Evolutionary conservation across 2,113 vertebrate genomes (phyloP).

Genomic region (Accipiter virgatus): DNA sequence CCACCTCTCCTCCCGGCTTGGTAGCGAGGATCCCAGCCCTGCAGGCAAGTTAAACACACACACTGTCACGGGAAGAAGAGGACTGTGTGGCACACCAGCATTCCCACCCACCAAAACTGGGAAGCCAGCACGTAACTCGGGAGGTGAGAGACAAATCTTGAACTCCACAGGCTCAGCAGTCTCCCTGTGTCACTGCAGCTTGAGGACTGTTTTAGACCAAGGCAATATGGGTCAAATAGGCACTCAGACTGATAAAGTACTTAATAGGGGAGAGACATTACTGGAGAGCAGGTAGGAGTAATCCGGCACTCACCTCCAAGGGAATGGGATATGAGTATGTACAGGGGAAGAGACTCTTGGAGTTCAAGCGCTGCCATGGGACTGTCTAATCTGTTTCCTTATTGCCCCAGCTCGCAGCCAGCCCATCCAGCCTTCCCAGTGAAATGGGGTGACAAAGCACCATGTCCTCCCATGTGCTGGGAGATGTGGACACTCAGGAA

Average conservation of each 20-base stretch:
- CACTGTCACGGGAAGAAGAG: accelerated
- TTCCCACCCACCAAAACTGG: accelerated
- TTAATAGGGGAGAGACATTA: accelerated
- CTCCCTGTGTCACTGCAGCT: not conserved
- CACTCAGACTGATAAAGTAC: not conserved
- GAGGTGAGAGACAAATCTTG: not conserved
- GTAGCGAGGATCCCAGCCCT: conserved; percentile 86
- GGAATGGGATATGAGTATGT: accelerated
- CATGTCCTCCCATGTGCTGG: not conserved
- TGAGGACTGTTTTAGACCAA: not conserved
- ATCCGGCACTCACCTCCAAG: not conserved
- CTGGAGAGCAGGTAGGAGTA: not conserved
- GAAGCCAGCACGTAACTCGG: not conserved
- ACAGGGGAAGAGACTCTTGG: not conserved
- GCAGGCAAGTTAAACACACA: not conserved
- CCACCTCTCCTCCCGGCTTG: conserved; percentile 79
- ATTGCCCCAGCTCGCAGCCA: not conserved
- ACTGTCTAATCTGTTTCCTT: not conserved
- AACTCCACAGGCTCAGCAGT: not conserved
- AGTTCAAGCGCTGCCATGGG: not conserved
- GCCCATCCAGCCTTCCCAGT: not conserved
- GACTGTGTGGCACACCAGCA: not conserved
- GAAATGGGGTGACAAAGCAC: accelerated
- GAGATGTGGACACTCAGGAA: not conserved
- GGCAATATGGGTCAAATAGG: not conserved